Evolutionary conservation across 2,113 vertebrate genomes (phyloP).

Genomic region (Brachypodius melanocephalos): DNA sequence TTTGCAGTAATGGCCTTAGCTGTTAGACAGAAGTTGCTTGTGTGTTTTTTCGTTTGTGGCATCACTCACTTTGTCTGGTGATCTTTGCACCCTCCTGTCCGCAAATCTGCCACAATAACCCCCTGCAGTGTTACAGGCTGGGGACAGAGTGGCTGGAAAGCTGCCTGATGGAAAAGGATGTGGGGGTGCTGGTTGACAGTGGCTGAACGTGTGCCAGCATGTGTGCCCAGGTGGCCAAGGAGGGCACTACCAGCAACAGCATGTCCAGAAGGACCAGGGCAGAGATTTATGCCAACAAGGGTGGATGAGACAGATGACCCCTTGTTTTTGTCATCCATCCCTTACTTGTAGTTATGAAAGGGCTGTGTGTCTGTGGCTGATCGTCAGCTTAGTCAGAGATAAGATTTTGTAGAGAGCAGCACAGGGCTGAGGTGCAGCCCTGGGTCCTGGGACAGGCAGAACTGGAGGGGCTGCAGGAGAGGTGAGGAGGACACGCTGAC

Average conservation of each 20-base stretch:
- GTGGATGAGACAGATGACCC: background rate
- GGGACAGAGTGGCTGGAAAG: background rate
- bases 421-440: background rate
- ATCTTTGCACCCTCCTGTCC: background rate
- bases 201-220: background rate
- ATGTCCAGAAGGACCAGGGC: background rate
- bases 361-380: background rate
- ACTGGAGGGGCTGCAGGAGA: background rate
- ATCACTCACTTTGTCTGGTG: background rate
- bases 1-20: background rate
- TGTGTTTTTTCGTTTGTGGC: background rate
- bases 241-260: background rate
- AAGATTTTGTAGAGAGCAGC: background rate
- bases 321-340: background rate
- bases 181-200: background rate
- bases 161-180: background rate
- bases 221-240: background rate
- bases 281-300: background rate
- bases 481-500: fast-evolving
- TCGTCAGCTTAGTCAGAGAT: background rate
- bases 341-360: background rate
- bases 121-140: background rate
- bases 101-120: background rate
- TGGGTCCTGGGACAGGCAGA: background rate
- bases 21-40: background rate